phyloP scores from a whole-genome alignment of 2,113 vertebrate species.

The Tautogolabrus adspersus region DNA sequence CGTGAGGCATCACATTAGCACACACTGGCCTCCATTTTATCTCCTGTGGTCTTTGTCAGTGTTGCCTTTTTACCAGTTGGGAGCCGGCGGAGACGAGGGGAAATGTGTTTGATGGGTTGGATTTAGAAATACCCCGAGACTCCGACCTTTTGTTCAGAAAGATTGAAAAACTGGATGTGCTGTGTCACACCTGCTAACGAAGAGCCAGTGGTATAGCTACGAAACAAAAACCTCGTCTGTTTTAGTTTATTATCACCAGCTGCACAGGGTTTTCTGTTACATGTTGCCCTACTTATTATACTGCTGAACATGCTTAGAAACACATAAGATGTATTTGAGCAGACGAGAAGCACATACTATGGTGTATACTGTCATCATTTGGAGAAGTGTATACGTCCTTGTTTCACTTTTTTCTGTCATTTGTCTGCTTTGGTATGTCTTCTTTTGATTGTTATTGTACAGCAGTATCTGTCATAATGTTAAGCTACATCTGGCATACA shows the following conservation, averaged over 20 bases:
- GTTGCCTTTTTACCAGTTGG: slow-evolving; percentile 84
- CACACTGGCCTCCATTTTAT: slow-evolving; percentile 81
- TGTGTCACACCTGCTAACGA: slow-evolving; percentile 37
- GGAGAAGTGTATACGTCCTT: no score
- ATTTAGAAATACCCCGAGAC: slow-evolving; percentile 57
- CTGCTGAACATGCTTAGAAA: no score
- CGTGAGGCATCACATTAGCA: slow-evolving; percentile 79
- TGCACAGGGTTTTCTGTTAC: not conserved
- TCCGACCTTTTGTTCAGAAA: slow-evolving; percentile 40
- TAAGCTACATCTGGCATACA: no score
- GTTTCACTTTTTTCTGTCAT: no score
- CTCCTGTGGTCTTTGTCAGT: slow-evolving; percentile 83
- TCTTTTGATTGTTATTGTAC: no score
- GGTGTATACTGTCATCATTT: no score
- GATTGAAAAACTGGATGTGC: slow-evolving; percentile 13
- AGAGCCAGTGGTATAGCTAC: not conserved
- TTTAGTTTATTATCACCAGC: slow-evolving; percentile 12
- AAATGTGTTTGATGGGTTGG: slow-evolving; percentile 59
- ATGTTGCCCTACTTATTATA: no score
- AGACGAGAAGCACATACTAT: no score
- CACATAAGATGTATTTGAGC: no score
- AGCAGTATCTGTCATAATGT: no score
- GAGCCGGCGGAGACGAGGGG: slow-evolving; percentile 57
- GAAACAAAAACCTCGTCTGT: not conserved
- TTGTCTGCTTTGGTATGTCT: no score